Evolutionary conservation across 2,888 invertebrate species (phyloP), one percentile per base, ranked within the genome.

Genomic region (Aleiodes alternator): DNA sequence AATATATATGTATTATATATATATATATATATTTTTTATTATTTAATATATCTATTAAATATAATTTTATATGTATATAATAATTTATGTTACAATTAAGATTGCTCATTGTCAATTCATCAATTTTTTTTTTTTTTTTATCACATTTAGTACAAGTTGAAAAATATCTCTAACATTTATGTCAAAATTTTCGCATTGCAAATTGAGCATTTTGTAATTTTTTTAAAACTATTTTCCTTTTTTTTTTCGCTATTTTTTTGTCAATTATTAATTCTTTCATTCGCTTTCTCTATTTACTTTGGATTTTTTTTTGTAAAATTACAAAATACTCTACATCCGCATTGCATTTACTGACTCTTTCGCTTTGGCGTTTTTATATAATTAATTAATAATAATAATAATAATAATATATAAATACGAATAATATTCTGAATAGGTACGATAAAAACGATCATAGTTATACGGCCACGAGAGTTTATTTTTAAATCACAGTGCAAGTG

Each of bases 121-220:
- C 86, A 85, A 83, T 86, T 23, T 23, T 23, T 23, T 23, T 23
- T 86, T 23, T 23, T 23, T 23, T 23, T 23, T 43, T 89, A 89
- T 88, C 89, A 89, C 89, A 89, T 89, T 89, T 88, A 89, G 86
- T 88, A 88, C 85, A 89, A 86, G 87, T 88, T 89, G 86, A 89
- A 89, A 89, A 89, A 89, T 89, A 89, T 89, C 83, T 87, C 89
- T 89, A 90, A 90, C 91, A 89, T 87, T 84, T 85, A 89, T 88
- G 89, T 90, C 88, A 64, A 64, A 61, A 89, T 89, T 88, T 56
- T 87, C 85, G 83, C 84, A 81, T 53, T 70, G 78, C 80, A 78
- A 64, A 64, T 64, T 79, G 79, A 71, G 71, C 71, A 71, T 59
- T 59, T 69, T 78, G 77, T 70, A 75, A 73, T 69, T 66, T 53